Evolutionary conservation across 37 sponge, comb jelly and placozoan species (phyloP), one percentile per base, ranked within the genome.

Genomic region (Ianthella basta): DNA sequence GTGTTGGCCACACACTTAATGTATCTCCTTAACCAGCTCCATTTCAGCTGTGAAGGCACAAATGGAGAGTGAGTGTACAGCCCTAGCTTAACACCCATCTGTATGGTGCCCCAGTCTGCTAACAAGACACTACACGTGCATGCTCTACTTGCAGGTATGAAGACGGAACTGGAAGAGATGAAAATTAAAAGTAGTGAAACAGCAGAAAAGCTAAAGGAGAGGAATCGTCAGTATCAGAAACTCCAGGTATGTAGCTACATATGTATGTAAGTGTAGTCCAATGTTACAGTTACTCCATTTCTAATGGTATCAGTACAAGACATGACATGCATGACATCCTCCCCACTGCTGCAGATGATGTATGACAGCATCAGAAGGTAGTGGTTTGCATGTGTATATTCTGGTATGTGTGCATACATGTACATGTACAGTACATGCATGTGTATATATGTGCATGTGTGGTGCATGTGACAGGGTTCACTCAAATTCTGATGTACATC

Each of bases 121-220:
- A n/a, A n/a, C n/a, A n/a, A n/a, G n/a, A n/a, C 38, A 21, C 3
- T 1, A 55, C 23, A 25, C 78, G 64, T 25, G 8, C 57, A 55
- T 41, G 1, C 0, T 50, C 3, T 56, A 83, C 12, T 40, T 86
- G 0, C 29, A 85, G 80, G 61, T 19, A 36, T 95, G 36, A 90
- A 86, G 68, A 93, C 84, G 72, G 96, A 96, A 25, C 59, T 91
- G 63, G 95, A 96, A 23, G 79, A 83, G 4, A 84, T 67, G 19
- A 96, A 93, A 81, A 35, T 60, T 25, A 96, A 89, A 70, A 84
- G 84, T 80, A 96, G 80, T 81, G 92, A 91, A 53, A 36, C 72
- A n/a, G 89, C 94, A 6, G 95, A 93, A 56, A 96, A 94, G 70
- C 82, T 96, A 30, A 56, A 85, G 86, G 97, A 96, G 74, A 91